These are phyloP conservation scores for Papilio demoleus DNA, from an alignment of 2,888 invertebrate genomes.

Conservation along the genomic window DNA sequence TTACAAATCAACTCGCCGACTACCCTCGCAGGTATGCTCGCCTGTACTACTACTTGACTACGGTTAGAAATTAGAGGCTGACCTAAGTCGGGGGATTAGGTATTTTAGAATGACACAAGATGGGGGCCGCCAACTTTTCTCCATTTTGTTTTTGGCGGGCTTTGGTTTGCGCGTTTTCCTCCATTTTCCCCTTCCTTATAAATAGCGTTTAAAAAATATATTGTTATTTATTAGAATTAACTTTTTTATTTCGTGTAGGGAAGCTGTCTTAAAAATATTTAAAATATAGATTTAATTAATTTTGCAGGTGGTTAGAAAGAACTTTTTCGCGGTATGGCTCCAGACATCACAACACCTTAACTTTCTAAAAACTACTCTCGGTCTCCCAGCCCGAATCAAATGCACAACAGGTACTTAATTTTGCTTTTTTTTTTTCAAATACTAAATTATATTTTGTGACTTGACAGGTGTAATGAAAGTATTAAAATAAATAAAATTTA, in stretches of 20 bases:
- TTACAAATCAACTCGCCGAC: conserved; percentile 77
- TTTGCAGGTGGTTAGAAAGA: conserved; percentile 69
- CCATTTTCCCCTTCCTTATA: not conserved
- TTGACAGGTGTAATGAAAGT: not conserved
- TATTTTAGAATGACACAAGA: conserved; percentile 32
- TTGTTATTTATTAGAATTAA: conserved; percentile 8
- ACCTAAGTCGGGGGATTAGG: conserved; percentile 49
- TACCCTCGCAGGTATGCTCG: conserved; percentile 76
- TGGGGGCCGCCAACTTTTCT: conserved; percentile 31
- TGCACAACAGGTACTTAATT: conserved; percentile 60
- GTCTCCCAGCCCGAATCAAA: conserved; percentile 65
- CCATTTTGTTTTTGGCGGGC: too few species aligned
- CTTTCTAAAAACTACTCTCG: conserved; percentile 73
- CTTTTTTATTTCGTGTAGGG: conserved; percentile 10
- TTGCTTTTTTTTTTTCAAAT: not conserved
- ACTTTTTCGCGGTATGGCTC: conserved; percentile 71
- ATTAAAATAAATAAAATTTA: too few species aligned
- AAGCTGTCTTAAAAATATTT: not conserved
- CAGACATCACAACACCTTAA: conserved; percentile 68
- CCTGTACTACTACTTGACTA: conserved; percentile 74
- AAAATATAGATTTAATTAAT: not conserved
- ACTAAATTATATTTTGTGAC: not conserved
- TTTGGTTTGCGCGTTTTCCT: too few species aligned
- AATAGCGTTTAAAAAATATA: too few species aligned
- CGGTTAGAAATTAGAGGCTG: conserved; percentile 71